Evolutionary conservation across 2,113 vertebrate genomes (phyloP).

Genomic region (Megalops atlanticus): DNA sequence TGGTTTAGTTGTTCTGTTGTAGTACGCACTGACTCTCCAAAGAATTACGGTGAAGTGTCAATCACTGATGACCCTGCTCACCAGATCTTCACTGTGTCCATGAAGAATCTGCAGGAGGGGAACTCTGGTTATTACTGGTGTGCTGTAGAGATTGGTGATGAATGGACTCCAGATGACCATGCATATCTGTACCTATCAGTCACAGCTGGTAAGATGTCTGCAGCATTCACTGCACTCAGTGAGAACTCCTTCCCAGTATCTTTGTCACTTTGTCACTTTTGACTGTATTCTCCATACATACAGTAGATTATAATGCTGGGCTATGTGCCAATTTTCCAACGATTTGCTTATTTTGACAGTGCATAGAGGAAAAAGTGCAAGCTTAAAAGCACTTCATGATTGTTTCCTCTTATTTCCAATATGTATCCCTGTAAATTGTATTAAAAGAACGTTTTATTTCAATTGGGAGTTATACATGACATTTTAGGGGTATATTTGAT

Average conservation of each 20-base stretch:
- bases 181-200: neutral
- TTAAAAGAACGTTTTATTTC: no score
- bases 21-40: constrained; percentile 2
- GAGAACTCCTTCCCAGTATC: neutral
- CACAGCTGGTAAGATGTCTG: neutral
- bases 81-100: constrained; percentile 10
- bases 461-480: no score
- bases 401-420: no score
- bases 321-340: no score
- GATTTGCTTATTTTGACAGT: no score
- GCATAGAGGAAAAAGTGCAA: no score
- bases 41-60: neutral
- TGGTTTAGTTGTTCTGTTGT: neutral
- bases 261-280: neutral
- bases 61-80: neutral
- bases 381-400: no score
- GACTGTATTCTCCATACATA: neutral
- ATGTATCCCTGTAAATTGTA: no score
- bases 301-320: no score
- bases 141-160: neutral
- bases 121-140: constrained; percentile 24
- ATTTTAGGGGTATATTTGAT: no score
- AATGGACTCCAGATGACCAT: neutral
- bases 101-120: neutral
- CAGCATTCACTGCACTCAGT: neutral